These are phyloP conservation scores for Parnassius glacialis DNA, from an alignment of 2,888 invertebrate genomes.

Conservation along the genomic window DNA sequence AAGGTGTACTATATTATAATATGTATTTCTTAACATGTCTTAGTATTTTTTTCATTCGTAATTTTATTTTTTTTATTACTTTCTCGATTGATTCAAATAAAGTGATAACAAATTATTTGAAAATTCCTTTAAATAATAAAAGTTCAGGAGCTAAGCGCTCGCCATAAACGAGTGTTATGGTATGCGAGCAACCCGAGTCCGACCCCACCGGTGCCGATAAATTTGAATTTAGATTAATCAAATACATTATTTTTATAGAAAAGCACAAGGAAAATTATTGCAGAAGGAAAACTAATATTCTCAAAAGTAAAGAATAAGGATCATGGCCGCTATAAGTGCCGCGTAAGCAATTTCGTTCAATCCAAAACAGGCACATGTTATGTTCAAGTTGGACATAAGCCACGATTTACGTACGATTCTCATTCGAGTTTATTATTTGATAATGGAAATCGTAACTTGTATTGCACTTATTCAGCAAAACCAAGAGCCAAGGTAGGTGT, in stretches of 20 bases:
- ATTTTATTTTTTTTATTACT: too few relatives aligned
- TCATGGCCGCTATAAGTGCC: conserved; percentile 7
- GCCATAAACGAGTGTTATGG: too few relatives aligned
- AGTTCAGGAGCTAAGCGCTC: too few relatives aligned
- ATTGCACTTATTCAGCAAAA: neutral
- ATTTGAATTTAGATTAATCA: too few relatives aligned
- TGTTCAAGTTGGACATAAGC: neutral
- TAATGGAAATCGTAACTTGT: neutral
- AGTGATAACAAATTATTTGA: too few relatives aligned
- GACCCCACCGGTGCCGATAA: too few relatives aligned
- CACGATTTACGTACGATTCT: neutral
- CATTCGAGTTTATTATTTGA: neutral
- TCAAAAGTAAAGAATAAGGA: neutral
- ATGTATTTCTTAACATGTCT: too few relatives aligned
- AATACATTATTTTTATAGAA: conserved; percentile 9
- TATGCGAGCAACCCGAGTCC: too few relatives aligned
- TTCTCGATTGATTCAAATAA: too few relatives aligned
- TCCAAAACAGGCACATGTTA: neutral
- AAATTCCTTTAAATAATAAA: too few relatives aligned
- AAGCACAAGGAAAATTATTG: neutral
- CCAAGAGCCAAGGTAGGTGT: conserved; percentile 7
- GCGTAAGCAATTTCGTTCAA: conserved; percentile 9
- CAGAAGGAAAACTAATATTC: conserved; percentile 2
- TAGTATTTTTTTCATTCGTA: too few relatives aligned
- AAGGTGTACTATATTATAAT: neutral